These are phyloP conservation scores for Heteromurus nitidus DNA, from an alignment of 2,888 invertebrate species.

Conservation along the genomic window DNA sequence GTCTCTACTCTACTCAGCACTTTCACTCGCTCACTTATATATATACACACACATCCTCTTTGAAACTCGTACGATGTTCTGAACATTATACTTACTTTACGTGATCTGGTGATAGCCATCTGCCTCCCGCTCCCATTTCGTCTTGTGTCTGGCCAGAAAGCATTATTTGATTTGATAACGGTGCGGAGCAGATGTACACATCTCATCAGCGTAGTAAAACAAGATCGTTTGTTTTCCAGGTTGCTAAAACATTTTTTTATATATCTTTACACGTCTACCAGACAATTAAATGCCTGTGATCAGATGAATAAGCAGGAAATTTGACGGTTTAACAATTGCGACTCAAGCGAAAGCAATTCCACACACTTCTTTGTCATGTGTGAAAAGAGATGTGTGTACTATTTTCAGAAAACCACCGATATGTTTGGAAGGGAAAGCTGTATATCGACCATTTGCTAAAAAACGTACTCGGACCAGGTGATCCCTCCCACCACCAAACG, in stretches of 20 bases:
- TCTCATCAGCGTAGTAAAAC: slow-evolving; percentile 12
- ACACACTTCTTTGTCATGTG: no score
- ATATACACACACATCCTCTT: slow-evolving; percentile 4
- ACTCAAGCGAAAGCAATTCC: no score
- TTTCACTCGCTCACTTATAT: neutral
- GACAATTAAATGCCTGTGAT: neutral
- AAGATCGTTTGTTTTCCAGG: neutral
- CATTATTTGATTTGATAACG: neutral
- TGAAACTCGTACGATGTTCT: no score
- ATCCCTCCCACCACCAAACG: no score
- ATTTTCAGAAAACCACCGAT: no score
- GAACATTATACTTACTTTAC: neutral
- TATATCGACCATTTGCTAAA: no score
- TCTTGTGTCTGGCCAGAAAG: neutral
- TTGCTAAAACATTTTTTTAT: neutral
- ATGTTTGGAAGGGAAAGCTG: no score
- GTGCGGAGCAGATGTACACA: slow-evolving; percentile 5
- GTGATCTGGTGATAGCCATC: no score
- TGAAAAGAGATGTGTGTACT: no score
- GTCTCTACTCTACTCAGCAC: no score
- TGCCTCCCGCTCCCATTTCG: neutral
- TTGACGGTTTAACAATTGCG: no score
- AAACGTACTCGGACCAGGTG: no score
- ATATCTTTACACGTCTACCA: neutral
- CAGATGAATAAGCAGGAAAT: slow-evolving; percentile 9